These are phyloP conservation scores for Bovichtus variegatus DNA, from an alignment of 2,797 vertebrate species.

Conservation along the genomic window DNA sequence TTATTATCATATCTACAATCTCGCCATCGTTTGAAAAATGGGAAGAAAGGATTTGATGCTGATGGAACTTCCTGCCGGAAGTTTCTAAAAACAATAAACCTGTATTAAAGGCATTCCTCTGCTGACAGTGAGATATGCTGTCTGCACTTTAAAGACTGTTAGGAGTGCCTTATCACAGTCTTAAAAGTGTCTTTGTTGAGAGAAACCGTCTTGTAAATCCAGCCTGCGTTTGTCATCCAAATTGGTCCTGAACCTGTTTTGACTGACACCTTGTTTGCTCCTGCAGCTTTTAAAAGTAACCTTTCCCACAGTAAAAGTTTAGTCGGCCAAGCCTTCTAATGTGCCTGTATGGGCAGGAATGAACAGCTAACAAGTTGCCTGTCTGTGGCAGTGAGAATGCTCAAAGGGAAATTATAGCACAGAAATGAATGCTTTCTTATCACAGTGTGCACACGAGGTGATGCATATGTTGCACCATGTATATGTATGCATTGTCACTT, in stretches of 20 bases:
- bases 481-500: constrained; percentile 35
- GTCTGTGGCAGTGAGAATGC: constrained; percentile 38
- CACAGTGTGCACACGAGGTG: constrained; percentile 28
- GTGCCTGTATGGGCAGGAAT: constrained; percentile 66
- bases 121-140: constrained; percentile 26
- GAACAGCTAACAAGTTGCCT: constrained; percentile 48
- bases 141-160: constrained; percentile 12
- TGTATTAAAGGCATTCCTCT: constrained; percentile 29
- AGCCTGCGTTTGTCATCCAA: constrained; percentile 32
- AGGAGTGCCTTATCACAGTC: constrained; percentile 36
- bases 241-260: constrained; percentile 53
- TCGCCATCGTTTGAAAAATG: neutral
- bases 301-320: constrained; percentile 61
- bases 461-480: constrained; percentile 31
- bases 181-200: constrained; percentile 51
- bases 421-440: constrained; percentile 63
- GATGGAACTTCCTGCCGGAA: neutral
- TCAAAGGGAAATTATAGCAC: constrained; percentile 38
- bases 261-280: constrained; percentile 63
- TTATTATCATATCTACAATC: neutral
- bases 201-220: constrained; percentile 33
- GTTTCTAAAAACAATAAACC: neutral
- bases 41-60: neutral
- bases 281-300: constrained; percentile 63
- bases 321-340: constrained; percentile 55